Evolutionary conservation across 2,888 invertebrate species (phyloP).

Genomic region (Tenthredo amoena): DNA sequence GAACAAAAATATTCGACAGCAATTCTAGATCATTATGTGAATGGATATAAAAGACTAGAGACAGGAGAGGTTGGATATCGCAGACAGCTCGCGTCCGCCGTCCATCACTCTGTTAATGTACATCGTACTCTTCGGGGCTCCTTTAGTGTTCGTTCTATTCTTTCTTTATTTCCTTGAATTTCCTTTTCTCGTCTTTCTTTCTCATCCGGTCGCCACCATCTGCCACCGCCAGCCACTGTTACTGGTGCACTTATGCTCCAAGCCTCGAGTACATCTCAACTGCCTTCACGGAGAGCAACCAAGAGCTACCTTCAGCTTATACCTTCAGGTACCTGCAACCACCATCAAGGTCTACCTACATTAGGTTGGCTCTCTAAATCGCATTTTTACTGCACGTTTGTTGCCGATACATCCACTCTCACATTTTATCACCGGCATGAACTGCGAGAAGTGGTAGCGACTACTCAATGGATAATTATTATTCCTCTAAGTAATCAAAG

Average conservation of each 20-base stretch:
- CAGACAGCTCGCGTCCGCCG: slow-evolving; percentile 67
- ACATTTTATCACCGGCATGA: slow-evolving; percentile 8
- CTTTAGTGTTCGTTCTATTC: slow-evolving; percentile 48
- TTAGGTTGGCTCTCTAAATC: slow-evolving; percentile 23
- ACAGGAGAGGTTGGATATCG: slow-evolving; percentile 62
- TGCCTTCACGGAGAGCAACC: slow-evolving; percentile 24
- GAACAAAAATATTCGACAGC: background rate
- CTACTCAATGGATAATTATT: background rate
- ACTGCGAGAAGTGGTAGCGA: background rate
- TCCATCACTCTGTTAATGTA: slow-evolving; percentile 70
- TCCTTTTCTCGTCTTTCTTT: slow-evolving; percentile 52
- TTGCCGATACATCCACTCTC: background rate
- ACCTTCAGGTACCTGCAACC: slow-evolving; percentile 6
- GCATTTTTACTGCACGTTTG: background rate
- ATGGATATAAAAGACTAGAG: slow-evolving; percentile 11
- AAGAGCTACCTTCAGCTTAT: background rate
- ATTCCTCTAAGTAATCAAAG: background rate
- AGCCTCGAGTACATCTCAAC: slow-evolving; percentile 47
- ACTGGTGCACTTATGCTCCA: slow-evolving; percentile 51
- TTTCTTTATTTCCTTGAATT: slow-evolving; percentile 49
- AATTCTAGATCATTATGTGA: background rate
- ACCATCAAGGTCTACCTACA: slow-evolving; percentile 28
- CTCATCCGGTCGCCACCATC: slow-evolving; percentile 58
- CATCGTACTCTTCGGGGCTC: slow-evolving; percentile 61
- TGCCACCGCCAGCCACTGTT: slow-evolving; percentile 48